Evolutionary conservation across 2,797 vertebrate species (phyloP).

Genomic region (Momotus momota): DNA sequence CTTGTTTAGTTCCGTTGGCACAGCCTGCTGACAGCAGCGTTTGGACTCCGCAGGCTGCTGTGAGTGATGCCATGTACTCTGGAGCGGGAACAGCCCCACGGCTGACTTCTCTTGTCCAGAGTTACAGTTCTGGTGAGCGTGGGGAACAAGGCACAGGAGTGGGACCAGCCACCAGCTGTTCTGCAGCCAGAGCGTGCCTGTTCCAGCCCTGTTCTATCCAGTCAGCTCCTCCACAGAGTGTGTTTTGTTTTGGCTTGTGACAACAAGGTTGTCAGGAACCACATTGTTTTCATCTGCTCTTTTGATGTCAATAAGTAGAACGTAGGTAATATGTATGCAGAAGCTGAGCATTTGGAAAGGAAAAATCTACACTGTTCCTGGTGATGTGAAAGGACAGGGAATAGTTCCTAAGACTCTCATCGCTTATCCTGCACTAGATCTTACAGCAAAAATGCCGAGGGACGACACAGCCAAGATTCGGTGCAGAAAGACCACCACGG

Average conservation of each 20-base stretch:
- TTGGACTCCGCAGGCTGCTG: neutral
- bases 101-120: neutral
- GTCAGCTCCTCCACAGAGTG: neutral
- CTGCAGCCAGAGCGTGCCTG: neutral
- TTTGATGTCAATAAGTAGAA: neutral
- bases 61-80: fast-evolving
- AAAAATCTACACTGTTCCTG: neutral
- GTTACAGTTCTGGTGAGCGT: neutral
- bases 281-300: neutral
- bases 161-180: neutral
- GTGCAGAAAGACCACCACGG: slow-evolving; percentile 40
- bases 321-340: neutral
- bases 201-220: neutral
- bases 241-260: neutral
- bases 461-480: slow-evolving; percentile 64
- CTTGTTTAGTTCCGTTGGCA: too few relatives aligned
- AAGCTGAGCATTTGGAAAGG: neutral
- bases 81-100: fast-evolving
- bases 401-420: neutral
- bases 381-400: neutral
- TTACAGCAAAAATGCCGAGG: slow-evolving; percentile 73
- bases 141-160: neutral
- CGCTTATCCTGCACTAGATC: slow-evolving; percentile 59
- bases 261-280: neutral
- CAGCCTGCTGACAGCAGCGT: neutral